Percentiles rank a stretch among this genome's conserved stretches.
Evolutionary conservation across 2,888 invertebrate species (phyloP).

Genomic region (Spilosoma lubricipeda): DNA sequence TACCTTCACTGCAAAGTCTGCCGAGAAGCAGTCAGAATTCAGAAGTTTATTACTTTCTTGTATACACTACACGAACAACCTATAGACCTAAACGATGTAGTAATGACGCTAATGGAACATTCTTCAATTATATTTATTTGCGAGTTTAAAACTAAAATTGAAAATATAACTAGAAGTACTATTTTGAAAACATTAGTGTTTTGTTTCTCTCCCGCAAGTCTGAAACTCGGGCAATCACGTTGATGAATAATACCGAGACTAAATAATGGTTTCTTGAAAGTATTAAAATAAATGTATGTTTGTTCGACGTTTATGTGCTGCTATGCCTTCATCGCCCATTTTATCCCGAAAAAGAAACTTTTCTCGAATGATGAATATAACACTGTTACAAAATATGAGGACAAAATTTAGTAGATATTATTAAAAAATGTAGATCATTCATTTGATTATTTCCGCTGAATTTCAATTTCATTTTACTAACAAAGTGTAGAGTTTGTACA

Average conservation of each 20-base stretch:
- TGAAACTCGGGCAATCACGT: neutral
- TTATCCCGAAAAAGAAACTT: too few relatives aligned
- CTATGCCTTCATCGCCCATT: too few relatives aligned
- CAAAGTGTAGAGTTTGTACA: too few relatives aligned
- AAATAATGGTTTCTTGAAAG: neutral
- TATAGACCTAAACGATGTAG: neutral
- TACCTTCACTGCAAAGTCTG: constrained; percentile 41
- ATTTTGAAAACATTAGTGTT: neutral
- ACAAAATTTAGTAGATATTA: neutral
- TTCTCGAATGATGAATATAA: neutral
- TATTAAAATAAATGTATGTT: neutral
- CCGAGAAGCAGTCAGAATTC: constrained; percentile 40
- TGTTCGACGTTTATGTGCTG: neutral
- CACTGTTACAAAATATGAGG: too few relatives aligned
- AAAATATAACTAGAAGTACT: neutral
- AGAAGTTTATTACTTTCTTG: constrained; percentile 24
- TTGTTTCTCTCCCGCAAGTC: neutral
- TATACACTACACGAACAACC: neutral
- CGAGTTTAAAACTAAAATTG: neutral
- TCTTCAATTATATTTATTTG: constrained; percentile 18
- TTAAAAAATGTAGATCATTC: neutral
- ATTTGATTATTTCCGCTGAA: neutral
- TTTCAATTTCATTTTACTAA: neutral
- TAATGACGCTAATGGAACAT: constrained; percentile 1
- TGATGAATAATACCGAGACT: neutral